Evolutionary conservation across 2,888 invertebrate species (phyloP), one percentile per base, ranked within the genome.

Genomic region (Ametastegia equiseti): DNA sequence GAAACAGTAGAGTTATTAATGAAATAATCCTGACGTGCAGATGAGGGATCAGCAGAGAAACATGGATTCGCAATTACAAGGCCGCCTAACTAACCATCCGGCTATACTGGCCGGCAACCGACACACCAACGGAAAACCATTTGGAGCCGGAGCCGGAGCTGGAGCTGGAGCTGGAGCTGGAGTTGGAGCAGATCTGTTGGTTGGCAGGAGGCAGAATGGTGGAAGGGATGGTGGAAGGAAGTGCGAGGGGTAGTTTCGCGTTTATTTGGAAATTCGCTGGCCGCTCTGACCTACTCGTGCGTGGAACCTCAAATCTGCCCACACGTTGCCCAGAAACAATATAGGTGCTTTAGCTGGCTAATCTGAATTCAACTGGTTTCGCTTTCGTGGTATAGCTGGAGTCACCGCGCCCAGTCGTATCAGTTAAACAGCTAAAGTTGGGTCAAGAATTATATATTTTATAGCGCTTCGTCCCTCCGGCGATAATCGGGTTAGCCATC

Each of bases 31-130:
- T 57, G 77, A 77, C 77, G 54, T 39, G 42, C 30, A 57, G 77
- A 77, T 77, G 77, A 77, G 77, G 77, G 77, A 77, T 77, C 77
- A 77, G 54, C 77, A 45, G 54, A 57, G 77, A 77, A 77, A 77
- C 77, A 77, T 47, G 77, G 77, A 77, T 77, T 77, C 57, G 77
- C 77, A 77, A 77, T 77, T 77, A 77, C 77, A 77, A 77, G 77
- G 57, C 77, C 27, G 57, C 57, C 77, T 39, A 77, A 77, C 57
- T 77, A 77, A 57, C 77, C 77, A 57, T 39, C 77, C 57, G 39
- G 77, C 39, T 36, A n/a, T n/a, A 42, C 77, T 57, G 36, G 57
- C n/a, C n/a, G n/a, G 77, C 23, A 77, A 57, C 77, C 54, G 77
- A 77, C n/a, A 77, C 77, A 45, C 73, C 73, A 27, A 50, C 73